Evolutionary conservation across 2,113 vertebrate species (phyloP).

Genomic region (Channa maculata): DNA sequence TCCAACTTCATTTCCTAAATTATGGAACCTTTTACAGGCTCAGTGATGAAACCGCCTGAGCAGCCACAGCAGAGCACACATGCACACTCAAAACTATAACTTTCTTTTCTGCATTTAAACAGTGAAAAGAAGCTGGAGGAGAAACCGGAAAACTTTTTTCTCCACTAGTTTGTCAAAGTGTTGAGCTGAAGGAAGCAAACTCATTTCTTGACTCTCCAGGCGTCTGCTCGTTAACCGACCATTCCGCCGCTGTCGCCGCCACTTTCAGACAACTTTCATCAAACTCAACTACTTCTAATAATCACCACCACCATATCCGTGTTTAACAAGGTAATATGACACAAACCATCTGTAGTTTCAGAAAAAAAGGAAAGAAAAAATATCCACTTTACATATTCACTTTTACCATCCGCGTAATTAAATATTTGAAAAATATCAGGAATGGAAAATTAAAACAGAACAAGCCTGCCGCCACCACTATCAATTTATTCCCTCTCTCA

Average conservation of each 20-base stretch:
- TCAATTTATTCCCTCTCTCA: slow-evolving; percentile 77
- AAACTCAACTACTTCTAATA: slow-evolving; percentile 49
- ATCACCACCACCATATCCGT: slow-evolving; percentile 27
- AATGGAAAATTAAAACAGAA: slow-evolving; percentile 70
- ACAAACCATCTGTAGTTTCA: slow-evolving; percentile 53
- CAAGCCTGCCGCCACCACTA: slow-evolving; percentile 65
- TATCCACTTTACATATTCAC: slow-evolving; percentile 74
- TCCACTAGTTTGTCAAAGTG: background rate
- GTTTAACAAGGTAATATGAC: slow-evolving; percentile 62
- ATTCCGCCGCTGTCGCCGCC: background rate
- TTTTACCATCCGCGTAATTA: slow-evolving; percentile 82
- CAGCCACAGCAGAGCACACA: background rate
- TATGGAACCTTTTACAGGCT: too few species aligned
- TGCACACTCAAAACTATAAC: too few species aligned
- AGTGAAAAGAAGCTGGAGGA: background rate
- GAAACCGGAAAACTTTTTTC: slow-evolving; percentile 1
- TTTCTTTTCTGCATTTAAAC: background rate
- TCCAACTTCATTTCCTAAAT: too few species aligned
- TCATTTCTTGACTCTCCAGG: slow-evolving; percentile 37
- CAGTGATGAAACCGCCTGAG: background rate
- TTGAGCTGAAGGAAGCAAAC: slow-evolving; percentile 11
- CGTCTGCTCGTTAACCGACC: slow-evolving; percentile 17
- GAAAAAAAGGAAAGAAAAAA: slow-evolving; percentile 15
- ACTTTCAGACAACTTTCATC: slow-evolving; percentile 48
- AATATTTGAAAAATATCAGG: slow-evolving; percentile 84